Conservation (phyloP, 2,888 invertebrate genomes). For the Thecophora atra region DNA sequence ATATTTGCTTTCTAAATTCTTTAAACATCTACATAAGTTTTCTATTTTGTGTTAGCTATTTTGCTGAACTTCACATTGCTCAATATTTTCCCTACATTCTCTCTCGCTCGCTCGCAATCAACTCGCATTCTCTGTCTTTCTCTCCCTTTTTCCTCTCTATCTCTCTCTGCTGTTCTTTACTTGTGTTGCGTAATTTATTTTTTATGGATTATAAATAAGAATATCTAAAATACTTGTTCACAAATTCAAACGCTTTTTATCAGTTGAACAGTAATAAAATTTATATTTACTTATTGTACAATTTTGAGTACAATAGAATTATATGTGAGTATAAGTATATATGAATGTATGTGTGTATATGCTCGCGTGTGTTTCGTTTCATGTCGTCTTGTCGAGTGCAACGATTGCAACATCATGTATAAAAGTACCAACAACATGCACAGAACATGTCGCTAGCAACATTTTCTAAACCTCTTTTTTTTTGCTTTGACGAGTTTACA, state of each 20-base stretch:
- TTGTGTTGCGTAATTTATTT: conserved; percentile 29
- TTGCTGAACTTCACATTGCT: neutral
- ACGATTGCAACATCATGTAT: too few species aligned
- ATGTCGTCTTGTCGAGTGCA: too few species aligned
- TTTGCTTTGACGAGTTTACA: too few species aligned
- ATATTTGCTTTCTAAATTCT: too few species aligned
- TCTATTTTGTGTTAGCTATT: neutral
- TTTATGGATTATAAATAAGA: conserved; percentile 73
- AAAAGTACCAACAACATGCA: too few species aligned
- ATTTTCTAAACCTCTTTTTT: too few species aligned
- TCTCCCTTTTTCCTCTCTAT: conserved; percentile 18
- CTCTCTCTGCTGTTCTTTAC: conserved; percentile 1
- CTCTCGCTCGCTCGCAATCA: too few species aligned
- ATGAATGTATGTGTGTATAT: neutral
- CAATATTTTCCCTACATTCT: conserved; percentile 4
- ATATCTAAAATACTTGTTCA: conserved; percentile 73
- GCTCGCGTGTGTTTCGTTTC: too few species aligned
- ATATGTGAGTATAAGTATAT: conserved; percentile 15
- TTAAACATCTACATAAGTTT: too few species aligned
- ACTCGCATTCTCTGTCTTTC: too few species aligned
- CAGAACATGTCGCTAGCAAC: too few species aligned
- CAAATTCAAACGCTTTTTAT: neutral
- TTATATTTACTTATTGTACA: conserved; percentile 31
- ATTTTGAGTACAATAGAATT: too few species aligned
- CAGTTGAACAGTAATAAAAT: conserved; percentile 27